These are phyloP conservation scores for human DNA, from an alignment of 2,113 vertebrate genomes.

Conservation along the genomic window GRCh38 chrY:6102001-6102500, in stretches of 20 bases:
- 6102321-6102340: neutral
- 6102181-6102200: neutral
- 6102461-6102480: neutral
- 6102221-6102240: neutral
- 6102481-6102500: conserved; percentile 17
- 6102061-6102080: neutral
- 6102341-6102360: neutral
- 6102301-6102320: neutral
- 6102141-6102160: neutral
- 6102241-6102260: neutral
- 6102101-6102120: neutral
- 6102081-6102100: neutral
- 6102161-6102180: neutral
- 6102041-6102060: neutral
- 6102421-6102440: neutral
- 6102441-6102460: conserved; percentile 26
- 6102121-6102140: neutral
- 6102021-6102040: neutral
- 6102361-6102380: neutral
- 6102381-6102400: neutral
- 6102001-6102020: neutral
- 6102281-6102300: neutral
- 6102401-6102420: neutral
- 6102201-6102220: neutral
- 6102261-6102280: neutral